Evolutionary conservation across 2,797 vertebrate genomes (phyloP).

Genomic region (Sebastes kiyomatsui): DNA sequence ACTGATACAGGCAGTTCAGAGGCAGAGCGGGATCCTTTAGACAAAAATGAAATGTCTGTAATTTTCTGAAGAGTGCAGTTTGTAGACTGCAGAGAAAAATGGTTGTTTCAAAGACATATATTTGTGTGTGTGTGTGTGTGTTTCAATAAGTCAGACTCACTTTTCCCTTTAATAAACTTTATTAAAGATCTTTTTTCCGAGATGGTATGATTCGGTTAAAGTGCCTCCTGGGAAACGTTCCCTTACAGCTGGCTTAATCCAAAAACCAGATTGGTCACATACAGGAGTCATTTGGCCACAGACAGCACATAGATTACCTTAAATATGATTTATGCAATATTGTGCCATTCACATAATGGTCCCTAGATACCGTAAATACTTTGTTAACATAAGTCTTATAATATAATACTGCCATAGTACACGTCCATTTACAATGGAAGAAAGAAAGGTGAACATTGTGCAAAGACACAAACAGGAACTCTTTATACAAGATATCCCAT

Average conservation of each 20-base stretch:
- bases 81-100: not conserved
- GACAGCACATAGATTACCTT: constrained; percentile 64
- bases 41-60: not conserved
- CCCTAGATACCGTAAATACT: constrained; percentile 72
- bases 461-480: constrained; percentile 75
- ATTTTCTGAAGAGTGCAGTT: not conserved
- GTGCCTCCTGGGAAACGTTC: constrained; percentile 68
- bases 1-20: not conserved
- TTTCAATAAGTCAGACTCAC: constrained; percentile 31
- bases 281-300: constrained; percentile 66
- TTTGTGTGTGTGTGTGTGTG: not conserved
- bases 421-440: constrained; percentile 77
- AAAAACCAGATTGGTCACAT: constrained; percentile 57
- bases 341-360: constrained; percentile 74
- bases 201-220: constrained; percentile 79
- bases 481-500: constrained; percentile 61
- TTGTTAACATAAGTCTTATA: constrained; percentile 61
- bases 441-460: constrained; percentile 78
- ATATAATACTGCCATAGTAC: constrained; percentile 62
- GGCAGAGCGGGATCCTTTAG: not conserved
- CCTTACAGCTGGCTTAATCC: constrained; percentile 50
- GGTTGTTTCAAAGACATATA: not conserved
- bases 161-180: constrained; percentile 73
- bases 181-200: constrained; percentile 73
- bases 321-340: constrained; percentile 66